phyloP scores from a whole-genome alignment of 2,113 vertebrate genomes.

The Thermophis baileyi region DNA sequence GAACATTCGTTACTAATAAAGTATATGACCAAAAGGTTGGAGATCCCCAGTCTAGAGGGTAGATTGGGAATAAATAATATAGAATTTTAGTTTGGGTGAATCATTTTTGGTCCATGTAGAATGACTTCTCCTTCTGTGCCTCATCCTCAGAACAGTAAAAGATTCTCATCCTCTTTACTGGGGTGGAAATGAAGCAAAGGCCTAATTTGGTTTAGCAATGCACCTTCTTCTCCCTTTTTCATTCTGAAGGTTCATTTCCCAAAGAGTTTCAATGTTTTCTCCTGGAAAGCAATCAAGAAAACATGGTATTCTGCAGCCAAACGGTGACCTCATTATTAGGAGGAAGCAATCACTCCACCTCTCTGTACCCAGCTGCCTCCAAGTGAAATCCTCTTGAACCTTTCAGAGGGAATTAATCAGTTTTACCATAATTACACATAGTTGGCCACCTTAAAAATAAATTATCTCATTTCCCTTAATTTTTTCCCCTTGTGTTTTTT shows the following conservation, averaged over 20 bases:
- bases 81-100: not conserved
- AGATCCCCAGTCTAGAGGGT: not conserved
- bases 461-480: not conserved
- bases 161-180: not conserved
- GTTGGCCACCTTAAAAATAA: not conserved
- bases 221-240: not conserved
- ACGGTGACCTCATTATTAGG: slow-evolving; percentile 5
- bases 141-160: not conserved
- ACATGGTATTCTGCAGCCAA: not conserved
- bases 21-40: not conserved
- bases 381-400: not conserved
- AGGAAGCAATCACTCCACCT: slow-evolving; percentile 9
- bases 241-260: not conserved
- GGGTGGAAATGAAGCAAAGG: not conserved
- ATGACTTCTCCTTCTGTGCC: not conserved
- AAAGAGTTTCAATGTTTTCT: not conserved
- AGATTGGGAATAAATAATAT: not conserved
- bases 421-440: not conserved
- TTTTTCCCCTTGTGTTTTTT: not conserved
- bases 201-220: not conserved
- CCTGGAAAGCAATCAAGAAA: slow-evolving; percentile 6
- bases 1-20: not conserved
- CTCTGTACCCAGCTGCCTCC: slow-evolving; percentile 2
- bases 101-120: not conserved
- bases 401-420: slow-evolving; percentile 10